Conservation (phyloP, 2,113 vertebrate genomes). For the Pungitius pungitius region DNA sequence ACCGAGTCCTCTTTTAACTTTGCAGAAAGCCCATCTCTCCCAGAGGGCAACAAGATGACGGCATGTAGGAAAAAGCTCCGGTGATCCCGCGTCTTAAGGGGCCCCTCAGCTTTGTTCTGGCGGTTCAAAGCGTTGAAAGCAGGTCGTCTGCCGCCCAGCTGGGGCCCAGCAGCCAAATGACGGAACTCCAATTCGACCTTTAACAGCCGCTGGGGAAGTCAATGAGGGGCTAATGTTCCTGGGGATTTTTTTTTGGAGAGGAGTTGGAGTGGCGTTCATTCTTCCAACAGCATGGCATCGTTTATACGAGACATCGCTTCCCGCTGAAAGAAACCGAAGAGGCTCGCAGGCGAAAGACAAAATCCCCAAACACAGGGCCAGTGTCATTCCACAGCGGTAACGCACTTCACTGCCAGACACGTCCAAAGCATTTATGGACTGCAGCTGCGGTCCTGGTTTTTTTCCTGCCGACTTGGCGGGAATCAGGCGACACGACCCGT, state of each 20-base stretch:
- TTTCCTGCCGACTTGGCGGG: slow-evolving; percentile 48
- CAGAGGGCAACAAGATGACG: slow-evolving; percentile 28
- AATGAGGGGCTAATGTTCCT: slow-evolving; percentile 49
- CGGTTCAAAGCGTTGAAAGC: slow-evolving; percentile 61
- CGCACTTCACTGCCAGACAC: slow-evolving; percentile 31
- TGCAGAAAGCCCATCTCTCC: slow-evolving; percentile 17
- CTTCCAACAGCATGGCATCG: neutral
- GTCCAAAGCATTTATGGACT: slow-evolving; percentile 57
- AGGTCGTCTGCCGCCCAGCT: too few species aligned
- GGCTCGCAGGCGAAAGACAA: slow-evolving; percentile 5
- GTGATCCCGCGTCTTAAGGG: slow-evolving; percentile 27
- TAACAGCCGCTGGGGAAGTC: slow-evolving; percentile 60
- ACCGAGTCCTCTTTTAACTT: too few species aligned
- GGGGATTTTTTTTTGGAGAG: slow-evolving; percentile 41
- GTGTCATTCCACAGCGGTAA: slow-evolving; percentile 56
- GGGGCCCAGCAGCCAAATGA: slow-evolving; percentile 73
- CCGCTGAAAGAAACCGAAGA: slow-evolving; percentile 23
- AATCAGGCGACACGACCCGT: slow-evolving; percentile 41
- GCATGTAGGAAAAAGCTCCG: slow-evolving; percentile 63
- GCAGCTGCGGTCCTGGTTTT: slow-evolving; percentile 51
- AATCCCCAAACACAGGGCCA: slow-evolving; percentile 32
- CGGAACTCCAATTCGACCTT: slow-evolving; percentile 69
- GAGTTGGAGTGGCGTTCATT: neutral
- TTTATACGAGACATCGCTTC: slow-evolving; percentile 12
- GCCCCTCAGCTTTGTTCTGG: slow-evolving; percentile 54